A percentile compares a stretch with the other conserved stretches of the same genome.
Conservation (phyloP, 2,888 invertebrate species). For the Colostygia pectinataria region DNA sequence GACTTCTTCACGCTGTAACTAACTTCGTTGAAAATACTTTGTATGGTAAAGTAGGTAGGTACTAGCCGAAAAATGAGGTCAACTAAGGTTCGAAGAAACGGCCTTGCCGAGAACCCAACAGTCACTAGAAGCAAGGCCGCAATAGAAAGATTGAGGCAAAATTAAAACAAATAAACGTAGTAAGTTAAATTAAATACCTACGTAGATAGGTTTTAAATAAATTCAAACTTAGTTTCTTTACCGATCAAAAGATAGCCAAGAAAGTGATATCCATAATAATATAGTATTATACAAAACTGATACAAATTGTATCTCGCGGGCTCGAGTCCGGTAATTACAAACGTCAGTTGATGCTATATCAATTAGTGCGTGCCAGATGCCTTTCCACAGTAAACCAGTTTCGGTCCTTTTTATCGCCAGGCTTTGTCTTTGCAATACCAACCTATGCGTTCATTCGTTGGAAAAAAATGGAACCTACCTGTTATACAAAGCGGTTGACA, state of each 20-base stretch:
- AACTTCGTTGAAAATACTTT: conserved; percentile 37
- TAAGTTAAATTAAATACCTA: not conserved
- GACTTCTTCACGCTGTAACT: conserved; percentile 32
- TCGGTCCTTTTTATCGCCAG: conserved; percentile 63
- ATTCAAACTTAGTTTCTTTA: conserved; percentile 21
- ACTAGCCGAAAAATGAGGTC: conserved; percentile 50
- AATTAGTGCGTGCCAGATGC: conserved; percentile 79
- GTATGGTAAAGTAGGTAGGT: no score
- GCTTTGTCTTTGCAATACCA: conserved; percentile 54
- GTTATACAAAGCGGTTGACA: conserved; percentile 78
- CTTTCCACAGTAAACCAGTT: conserved; percentile 72
- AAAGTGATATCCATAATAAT: conserved; percentile 28
- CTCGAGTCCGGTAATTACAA: conserved; percentile 53
- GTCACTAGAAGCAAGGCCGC: conserved; percentile 36
- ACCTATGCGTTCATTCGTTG: conserved; percentile 28
- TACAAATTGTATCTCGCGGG: conserved; percentile 30
- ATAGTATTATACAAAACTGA: conserved; percentile 28
- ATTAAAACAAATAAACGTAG: conserved; percentile 23
- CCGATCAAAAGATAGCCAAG: conserved; percentile 16
- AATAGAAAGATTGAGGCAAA: conserved; percentile 29
- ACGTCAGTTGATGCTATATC: conserved; percentile 69
- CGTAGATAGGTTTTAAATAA: no score
- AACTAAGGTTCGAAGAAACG: conserved; percentile 43
- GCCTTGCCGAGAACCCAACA: conserved; percentile 40
- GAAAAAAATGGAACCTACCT: conserved; percentile 66